phyloP scores from a whole-genome alignment of 2,113 vertebrate species.

The Mobula birostris region DNA sequence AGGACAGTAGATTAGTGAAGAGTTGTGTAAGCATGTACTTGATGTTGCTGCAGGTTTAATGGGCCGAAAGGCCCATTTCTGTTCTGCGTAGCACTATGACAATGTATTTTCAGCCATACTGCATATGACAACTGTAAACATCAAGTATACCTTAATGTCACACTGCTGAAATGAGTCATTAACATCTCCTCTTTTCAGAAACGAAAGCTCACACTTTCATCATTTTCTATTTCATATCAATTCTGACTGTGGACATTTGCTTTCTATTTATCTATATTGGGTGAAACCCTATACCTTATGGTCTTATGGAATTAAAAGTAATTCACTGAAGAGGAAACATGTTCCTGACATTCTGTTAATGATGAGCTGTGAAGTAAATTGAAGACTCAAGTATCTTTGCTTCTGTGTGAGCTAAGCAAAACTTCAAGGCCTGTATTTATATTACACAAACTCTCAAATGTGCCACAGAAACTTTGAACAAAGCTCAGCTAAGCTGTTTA shows the following conservation, averaged over 20 bases:
- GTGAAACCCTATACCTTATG: background rate
- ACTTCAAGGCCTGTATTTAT: background rate
- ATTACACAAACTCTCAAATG: background rate
- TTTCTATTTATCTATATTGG: background rate
- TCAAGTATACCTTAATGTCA: background rate
- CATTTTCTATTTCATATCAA: background rate
- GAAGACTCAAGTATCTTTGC: background rate
- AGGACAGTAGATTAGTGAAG: too few relatives aligned
- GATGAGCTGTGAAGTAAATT: background rate
- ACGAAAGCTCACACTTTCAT: too few relatives aligned
- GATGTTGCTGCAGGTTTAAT: too few relatives aligned
- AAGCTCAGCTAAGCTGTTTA: too few relatives aligned
- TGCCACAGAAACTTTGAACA: too few relatives aligned
- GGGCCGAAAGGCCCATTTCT: too few relatives aligned
- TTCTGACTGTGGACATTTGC: background rate
- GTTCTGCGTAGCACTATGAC: too few relatives aligned
- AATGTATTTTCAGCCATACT: too few relatives aligned
- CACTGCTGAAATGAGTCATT: background rate
- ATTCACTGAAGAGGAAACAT: background rate
- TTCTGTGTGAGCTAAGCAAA: background rate
- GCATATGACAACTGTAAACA: background rate
- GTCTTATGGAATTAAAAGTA: background rate
- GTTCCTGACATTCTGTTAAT: background rate
- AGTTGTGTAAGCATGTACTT: too few relatives aligned
- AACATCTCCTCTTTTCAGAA: too few relatives aligned